Evolutionary conservation across 2,888 invertebrate genomes (phyloP), one percentile per base, ranked within the genome.

Genomic region (Isotomurus palustris): DNA sequence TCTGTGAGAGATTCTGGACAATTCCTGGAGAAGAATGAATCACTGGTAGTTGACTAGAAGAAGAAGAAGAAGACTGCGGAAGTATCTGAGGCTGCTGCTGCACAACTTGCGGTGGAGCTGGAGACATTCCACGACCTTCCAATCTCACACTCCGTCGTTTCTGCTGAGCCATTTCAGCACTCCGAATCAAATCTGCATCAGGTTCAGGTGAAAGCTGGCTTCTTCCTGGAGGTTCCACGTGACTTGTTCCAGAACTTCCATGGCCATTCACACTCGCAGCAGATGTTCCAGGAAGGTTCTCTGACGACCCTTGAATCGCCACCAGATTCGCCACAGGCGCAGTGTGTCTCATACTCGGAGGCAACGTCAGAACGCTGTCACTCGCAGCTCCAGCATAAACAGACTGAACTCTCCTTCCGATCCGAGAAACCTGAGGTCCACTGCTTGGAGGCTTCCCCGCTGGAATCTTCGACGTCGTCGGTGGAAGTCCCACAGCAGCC

Each of bases 301-400:
- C 22, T 10, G 19, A 6, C 22, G 43, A 22, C 43, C 24, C 36
- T 43, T 36, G 54, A 38, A 25, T 60, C 36, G 1, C 40, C 27
- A 14, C 27, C 14, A 21, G 48, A 40, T 17, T 47, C 38, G n/a
- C 43, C 36, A 28, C 35, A 35, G 2, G 48, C 17, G 19, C 55
- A 41, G 2, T n/a, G n/a, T n/a, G n/a, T n/a, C n/a, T n/a, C n/a
- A n/a, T n/a, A n/a, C 38, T 28, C 14, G 14, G 35, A 17, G 64
- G 56, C 8, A 66, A 53, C 8, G 63, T 53, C n/a, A 72, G 52
- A 12, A 71, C 67, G 52, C 69, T 67, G 44, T 72, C 72, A 60
- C 71, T 72, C 3, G 58, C 56, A 19, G 73, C 67, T 8, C 71
- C 72, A 24, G 66, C 66, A 58, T 73, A 72, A 19, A 67, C 69